A percentile compares a stretch with the other conserved stretches of the same genome.
phyloP scores from a whole-genome alignment of 2,797 vertebrate genomes.

The Pampus argenteus region DNA sequence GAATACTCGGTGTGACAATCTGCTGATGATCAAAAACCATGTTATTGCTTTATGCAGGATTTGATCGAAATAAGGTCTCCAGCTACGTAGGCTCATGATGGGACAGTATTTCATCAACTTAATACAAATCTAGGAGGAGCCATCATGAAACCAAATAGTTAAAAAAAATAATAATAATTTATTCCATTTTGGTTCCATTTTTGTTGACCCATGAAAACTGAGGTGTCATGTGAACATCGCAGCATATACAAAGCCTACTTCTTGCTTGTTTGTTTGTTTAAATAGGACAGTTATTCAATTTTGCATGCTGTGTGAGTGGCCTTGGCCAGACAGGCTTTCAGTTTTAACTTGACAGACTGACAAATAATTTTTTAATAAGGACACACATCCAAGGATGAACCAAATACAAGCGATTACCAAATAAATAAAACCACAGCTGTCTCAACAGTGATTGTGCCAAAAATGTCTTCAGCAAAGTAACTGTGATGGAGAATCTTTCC shows the following conservation, averaged over 20 bases:
- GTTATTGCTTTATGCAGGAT: too few relatives aligned
- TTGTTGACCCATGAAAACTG: background rate
- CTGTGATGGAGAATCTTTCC: background rate
- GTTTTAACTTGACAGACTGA: constrained; percentile 12
- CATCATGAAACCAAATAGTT: too few relatives aligned
- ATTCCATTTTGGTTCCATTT: too few relatives aligned
- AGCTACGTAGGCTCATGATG: too few relatives aligned
- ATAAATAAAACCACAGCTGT: background rate
- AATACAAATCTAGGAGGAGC: too few relatives aligned
- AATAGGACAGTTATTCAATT: constrained; percentile 8
- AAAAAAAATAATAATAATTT: too few relatives aligned
- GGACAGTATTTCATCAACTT: too few relatives aligned
- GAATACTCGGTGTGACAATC: too few relatives aligned
- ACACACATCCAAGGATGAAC: constrained; percentile 16
- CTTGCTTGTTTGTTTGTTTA: background rate
- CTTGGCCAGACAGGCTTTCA: constrained; percentile 17
- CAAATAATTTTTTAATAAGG: too few relatives aligned
- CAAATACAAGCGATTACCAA: constrained; percentile 11
- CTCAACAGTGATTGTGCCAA: background rate
- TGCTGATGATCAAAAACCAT: too few relatives aligned
- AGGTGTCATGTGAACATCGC: background rate
- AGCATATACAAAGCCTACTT: background rate
- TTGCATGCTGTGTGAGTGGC: background rate
- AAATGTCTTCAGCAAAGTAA: constrained; percentile 16
- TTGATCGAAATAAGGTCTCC: too few relatives aligned